These are phyloP conservation scores for Scolopax rusticola DNA, from an alignment of 2,797 vertebrate genomes.

Conservation along the genomic window DNA sequence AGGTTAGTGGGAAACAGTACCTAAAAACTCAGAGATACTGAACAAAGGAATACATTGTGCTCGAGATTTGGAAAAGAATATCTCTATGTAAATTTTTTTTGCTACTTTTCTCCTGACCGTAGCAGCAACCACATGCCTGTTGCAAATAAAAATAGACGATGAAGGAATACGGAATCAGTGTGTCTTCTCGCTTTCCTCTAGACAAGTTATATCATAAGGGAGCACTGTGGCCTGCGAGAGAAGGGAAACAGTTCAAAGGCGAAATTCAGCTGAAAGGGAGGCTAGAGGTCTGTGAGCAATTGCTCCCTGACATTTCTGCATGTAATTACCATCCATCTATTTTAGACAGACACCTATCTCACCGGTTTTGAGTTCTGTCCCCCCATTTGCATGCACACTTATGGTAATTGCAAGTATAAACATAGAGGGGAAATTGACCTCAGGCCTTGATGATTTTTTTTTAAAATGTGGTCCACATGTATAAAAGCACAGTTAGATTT, in stretches of 20 bases:
- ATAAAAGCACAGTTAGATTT: background rate
- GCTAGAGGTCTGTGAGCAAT: background rate
- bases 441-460: background rate
- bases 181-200: background rate
- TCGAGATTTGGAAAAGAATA: background rate
- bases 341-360: slow-evolving; percentile 35
- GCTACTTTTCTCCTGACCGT: background rate
- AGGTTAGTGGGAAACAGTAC: background rate
- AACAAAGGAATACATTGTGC: background rate
- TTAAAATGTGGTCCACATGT: background rate
- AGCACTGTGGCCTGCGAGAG: background rate
- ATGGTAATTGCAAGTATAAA: slow-evolving; percentile 38
- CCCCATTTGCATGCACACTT: background rate
- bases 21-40: background rate
- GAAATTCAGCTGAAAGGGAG: slow-evolving; percentile 28
- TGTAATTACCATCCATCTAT: background rate
- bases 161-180: background rate
- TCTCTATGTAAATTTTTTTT: background rate
- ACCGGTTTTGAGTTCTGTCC: background rate
- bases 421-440: slow-evolving; percentile 2
- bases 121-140: background rate
- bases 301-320: slow-evolving; percentile 29
- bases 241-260: background rate
- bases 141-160: background rate
- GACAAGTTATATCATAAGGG: background rate